Evolutionary conservation across 2,113 vertebrate species (phyloP), one percentile per base, ranked within the genome.

Genomic region (Spilogale gracilis): DNA sequence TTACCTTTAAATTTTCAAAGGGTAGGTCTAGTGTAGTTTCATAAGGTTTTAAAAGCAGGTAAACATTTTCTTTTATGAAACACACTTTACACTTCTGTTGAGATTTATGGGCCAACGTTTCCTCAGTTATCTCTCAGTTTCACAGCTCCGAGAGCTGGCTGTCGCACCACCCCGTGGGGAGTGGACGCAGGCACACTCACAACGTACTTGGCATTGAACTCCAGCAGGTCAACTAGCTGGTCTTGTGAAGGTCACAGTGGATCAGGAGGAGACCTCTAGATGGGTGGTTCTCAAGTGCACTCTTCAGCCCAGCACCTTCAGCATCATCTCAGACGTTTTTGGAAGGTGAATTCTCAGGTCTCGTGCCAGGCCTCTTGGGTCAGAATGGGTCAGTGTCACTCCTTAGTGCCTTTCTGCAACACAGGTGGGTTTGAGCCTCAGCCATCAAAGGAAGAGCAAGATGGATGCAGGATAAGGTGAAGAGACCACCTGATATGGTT

Each of bases 181-280:
- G n/a, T 52, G 45, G 16, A 45, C n/a, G 30, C 45, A 27, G 5
- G 2, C 23, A 27, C n/a, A 69, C 45, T 38, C 4, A 30, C 21
- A 0, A 1, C 3, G 14, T 18, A 3, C 13, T 27, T 82, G 58
- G n/a, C 43, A 0, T 0, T 23, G 25, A 32, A 30, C 30, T 5
- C 38, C 6, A 50, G 32, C 45, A 21, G 5, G 60, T 69, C 0
- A 2, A 54, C 18, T 7, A 18, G 79, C 2, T 6, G 1, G 30
- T 9, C 60, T 9, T 3, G 0, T 4, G 20, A 60, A 69, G 50
- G 17, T 27, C 5, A 23, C 4, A 9, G 1, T 4, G 23, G 16
- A 13, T 71, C 43, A 14, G 43, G 32, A 20, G 30, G 13, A 1
- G 63, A 48, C 11, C 9, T 30, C 20, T 0, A 18, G 79, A 50